Base-by-base conservation (phyloP, 1,140 invertebrate species). In the Diachasma alloeum region DNA sequence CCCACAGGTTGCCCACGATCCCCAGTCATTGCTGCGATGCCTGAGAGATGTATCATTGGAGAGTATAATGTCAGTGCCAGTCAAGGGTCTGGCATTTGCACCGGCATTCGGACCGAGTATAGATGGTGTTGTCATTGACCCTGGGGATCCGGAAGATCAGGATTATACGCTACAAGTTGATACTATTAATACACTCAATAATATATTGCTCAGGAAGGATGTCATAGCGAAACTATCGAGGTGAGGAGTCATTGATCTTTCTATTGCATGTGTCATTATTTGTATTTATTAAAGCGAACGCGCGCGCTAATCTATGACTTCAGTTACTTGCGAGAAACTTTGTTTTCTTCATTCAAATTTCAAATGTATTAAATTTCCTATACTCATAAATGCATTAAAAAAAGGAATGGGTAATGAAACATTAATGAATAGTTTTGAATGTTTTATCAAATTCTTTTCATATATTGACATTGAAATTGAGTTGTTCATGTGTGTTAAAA, bases 71-170 rank as follows among this genome's bases (percentile, higher is more conserved):
- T 93, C 95, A 17, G 92, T 96, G 76, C 94, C 96, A 39, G 90
- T 97, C 75, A 91, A 93, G 73, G 93, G 94, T 15, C 93, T 96
- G 0, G 95, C 96, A 80, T 96, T 97, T 84, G 92, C 96, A 6
- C 94, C 96, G 56, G 94, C 95, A 22, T 97, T 97, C 83, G 97
- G 96, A 0, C 97, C 95, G 15, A 97, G 95, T 80, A 95, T 97
- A 59, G 96, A 99, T 89, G 96, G 96, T 0, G 96, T 97, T 56
- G 95, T 97, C 68, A 96, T 97, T 77, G 94, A 95, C 90, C 92
- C 92, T 0, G 92, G 91, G 2, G 92, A 92, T 84, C 89, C 91
- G n/a, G 89, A 91, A 78, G 90, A 91, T 87, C 87, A 90, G 31
- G 87, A 88, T 72, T 88, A 82, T 56, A 86, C 87, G 10, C 81